phyloP scores from a whole-genome alignment of 2,888 invertebrate genomes.

The Pristionchus maxplancki region DNA sequence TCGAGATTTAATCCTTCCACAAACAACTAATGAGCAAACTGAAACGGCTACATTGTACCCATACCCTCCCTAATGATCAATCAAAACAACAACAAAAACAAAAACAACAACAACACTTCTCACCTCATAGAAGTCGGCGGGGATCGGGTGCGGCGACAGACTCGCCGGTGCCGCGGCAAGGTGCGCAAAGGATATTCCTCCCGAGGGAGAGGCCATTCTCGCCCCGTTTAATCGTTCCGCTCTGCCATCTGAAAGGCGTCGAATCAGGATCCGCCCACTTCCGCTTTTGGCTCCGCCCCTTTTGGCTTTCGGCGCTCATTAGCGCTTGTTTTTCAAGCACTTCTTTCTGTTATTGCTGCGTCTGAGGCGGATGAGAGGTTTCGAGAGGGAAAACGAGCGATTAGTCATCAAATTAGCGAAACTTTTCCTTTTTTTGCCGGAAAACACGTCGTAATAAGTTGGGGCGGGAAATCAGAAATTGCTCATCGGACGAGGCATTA shows the following conservation, averaged over 20 bases:
- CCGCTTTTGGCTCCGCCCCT: not conserved
- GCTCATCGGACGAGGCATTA: not conserved
- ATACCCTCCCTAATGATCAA: no score
- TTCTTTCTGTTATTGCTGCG: not conserved
- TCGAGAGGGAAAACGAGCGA: not conserved
- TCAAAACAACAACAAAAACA: no score
- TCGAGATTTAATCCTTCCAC: no score
- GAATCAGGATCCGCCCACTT: conserved; percentile 9
- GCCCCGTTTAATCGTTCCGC: not conserved
- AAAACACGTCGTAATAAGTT: not conserved
- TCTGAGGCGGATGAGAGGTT: not conserved
- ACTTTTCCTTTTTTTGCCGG: not conserved
- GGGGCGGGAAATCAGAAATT: not conserved
- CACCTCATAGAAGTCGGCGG: conserved; percentile 21
- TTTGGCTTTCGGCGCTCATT: not conserved
- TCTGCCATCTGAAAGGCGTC: not conserved
- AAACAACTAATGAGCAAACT: no score
- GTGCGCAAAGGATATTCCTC: conserved; percentile 19
- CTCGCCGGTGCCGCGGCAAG: not conserved
- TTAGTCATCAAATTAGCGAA: conserved; percentile 27
- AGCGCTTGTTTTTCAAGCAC: not conserved
- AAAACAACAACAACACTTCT: no score
- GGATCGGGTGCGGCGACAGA: not conserved
- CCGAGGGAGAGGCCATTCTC: conserved; percentile 43
- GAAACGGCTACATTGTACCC: no score